Percentiles rank a stretch among this genome's conserved stretches.
Evolutionary conservation across 1,140 invertebrate species (phyloP).

Genomic region (Zaprionus gabonicus): DNA sequence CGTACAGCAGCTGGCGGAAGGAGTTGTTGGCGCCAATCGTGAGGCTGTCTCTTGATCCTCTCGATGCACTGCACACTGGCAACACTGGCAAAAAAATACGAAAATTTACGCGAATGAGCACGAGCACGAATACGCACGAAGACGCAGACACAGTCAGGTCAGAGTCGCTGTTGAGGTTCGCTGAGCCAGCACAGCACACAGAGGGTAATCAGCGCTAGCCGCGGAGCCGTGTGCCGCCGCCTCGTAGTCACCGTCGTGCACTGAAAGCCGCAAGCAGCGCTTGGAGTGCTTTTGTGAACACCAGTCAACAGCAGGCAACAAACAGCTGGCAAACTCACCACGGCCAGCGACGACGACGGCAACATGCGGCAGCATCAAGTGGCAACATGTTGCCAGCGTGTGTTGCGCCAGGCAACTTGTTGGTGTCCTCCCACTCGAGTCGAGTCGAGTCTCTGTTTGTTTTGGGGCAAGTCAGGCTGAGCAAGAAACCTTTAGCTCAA

Average conservation of each 20-base stretch:
- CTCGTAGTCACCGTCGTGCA: constrained; percentile 65
- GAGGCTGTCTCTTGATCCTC: constrained; percentile 53
- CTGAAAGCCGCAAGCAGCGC: constrained; percentile 40
- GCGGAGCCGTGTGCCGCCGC: constrained; percentile 56
- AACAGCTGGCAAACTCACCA: constrained; percentile 50
- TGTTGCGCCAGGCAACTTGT: constrained; percentile 2
- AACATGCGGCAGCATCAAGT: background rate
- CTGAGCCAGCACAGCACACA: constrained; percentile 12
- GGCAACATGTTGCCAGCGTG: constrained; percentile 63
- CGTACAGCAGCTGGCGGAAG: constrained; percentile 55
- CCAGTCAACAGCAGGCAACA: constrained; percentile 22
- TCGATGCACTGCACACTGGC: constrained; percentile 11
- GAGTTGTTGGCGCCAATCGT: constrained; percentile 54
- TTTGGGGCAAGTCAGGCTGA: too few species aligned
- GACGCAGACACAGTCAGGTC: background rate
- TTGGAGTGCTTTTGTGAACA: constrained; percentile 28
- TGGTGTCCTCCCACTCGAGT: background rate
- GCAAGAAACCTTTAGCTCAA: too few species aligned
- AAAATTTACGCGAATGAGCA: background rate
- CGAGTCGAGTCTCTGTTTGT: too few species aligned
- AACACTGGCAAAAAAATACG: constrained; percentile 48
- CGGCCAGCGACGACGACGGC: background rate
- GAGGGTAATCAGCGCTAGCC: constrained; percentile 28
- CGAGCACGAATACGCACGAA: background rate
- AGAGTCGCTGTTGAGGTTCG: background rate